These are phyloP conservation scores for Cygnus buccinator DNA, from an alignment of 2,113 vertebrate species.

Conservation along the genomic window DNA sequence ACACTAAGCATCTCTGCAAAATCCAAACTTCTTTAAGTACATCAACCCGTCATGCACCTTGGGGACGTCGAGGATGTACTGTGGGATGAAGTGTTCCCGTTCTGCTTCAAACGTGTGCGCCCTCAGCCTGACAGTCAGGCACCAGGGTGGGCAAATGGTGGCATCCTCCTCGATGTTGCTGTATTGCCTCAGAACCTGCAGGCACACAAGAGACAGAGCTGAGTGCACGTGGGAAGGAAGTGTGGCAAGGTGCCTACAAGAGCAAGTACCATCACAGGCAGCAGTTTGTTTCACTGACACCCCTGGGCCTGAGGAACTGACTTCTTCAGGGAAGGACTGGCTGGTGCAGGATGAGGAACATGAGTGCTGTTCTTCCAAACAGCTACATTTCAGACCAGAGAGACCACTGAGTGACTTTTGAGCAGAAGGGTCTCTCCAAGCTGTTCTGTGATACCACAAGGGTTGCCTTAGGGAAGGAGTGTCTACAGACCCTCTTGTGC, in stretches of 20 bases:
- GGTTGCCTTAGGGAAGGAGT: not conserved
- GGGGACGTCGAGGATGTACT: slow-evolving; percentile 78
- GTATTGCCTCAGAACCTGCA: slow-evolving; percentile 77
- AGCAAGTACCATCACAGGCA: not conserved
- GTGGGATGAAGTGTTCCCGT: slow-evolving; percentile 81
- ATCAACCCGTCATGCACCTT: slow-evolving; percentile 70
- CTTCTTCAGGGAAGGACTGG: not conserved
- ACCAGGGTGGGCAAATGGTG: slow-evolving; percentile 86
- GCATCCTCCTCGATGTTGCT: slow-evolving; percentile 73
- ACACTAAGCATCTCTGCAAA: not conserved
- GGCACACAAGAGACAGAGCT: not conserved
- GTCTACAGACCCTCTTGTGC: not conserved
- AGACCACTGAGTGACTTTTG: not conserved
- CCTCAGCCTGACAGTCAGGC: slow-evolving; percentile 82
- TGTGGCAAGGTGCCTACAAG: not conserved
- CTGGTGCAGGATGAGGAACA: not conserved
- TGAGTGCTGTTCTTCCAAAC: not conserved
- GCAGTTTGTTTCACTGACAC: not conserved
- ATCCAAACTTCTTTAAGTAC: not conserved
- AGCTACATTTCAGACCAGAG: not conserved
- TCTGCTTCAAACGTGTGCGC: slow-evolving; percentile 83
- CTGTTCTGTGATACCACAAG: not conserved
- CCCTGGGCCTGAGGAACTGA: not conserved
- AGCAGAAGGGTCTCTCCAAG: not conserved
- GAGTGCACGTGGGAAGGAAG: not conserved